Evolutionary conservation across 1,140 invertebrate species (phyloP).

Genomic region (Ooceraea biroi): DNA sequence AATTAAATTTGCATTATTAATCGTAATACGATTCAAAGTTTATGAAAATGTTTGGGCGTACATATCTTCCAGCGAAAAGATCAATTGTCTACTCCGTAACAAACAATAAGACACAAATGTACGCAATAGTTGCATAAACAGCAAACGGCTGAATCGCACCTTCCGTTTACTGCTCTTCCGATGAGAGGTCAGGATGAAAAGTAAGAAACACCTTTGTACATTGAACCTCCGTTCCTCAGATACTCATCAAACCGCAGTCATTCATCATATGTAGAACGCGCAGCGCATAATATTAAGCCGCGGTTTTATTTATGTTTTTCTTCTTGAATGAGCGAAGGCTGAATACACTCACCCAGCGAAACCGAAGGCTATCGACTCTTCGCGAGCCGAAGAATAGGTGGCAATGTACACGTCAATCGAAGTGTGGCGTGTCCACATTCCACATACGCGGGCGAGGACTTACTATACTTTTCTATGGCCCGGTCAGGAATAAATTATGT

Average conservation of each 20-base stretch:
- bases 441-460: not conserved
- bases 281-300: conserved; percentile 39
- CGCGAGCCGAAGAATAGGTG: conserved; percentile 21
- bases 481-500: not conserved
- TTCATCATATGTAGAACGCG: conserved; percentile 54
- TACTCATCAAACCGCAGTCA: conserved; percentile 34
- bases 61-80: not conserved
- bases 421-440: not conserved
- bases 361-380: conserved; percentile 46
- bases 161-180: not conserved
- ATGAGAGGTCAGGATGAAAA: conserved; percentile 10
- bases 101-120: not conserved
- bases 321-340: conserved; percentile 60
- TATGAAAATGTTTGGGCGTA: too few relatives aligned
- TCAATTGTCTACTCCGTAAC: not conserved
- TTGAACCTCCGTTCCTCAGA: conserved; percentile 19
- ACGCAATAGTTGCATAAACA: not conserved
- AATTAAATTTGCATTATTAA: too few relatives aligned
- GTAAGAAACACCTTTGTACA: conserved; percentile 23
- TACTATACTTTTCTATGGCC: too few relatives aligned
- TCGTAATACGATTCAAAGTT: too few relatives aligned
- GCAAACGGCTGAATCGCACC: not conserved
- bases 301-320: conserved; percentile 60
- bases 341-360: conserved; percentile 54
- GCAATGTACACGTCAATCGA: conserved; percentile 3